Evolutionary conservation across 2,797 vertebrate species (phyloP).

Genomic region (Notamacropus eugenii): DNA sequence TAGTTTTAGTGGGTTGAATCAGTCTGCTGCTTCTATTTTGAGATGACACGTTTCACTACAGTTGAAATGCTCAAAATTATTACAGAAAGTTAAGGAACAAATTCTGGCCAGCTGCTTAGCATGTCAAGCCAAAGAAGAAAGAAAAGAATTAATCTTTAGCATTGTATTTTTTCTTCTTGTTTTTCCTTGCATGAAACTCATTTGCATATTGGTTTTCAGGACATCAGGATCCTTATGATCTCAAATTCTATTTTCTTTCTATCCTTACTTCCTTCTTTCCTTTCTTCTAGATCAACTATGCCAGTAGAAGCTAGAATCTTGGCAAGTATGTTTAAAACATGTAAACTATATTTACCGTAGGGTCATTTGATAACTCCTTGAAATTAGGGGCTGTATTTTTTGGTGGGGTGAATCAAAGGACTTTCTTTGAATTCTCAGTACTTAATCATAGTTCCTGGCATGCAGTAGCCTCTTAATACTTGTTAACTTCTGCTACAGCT

Average conservation of each 20-base stretch:
- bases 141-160: slow-evolving; percentile 15
- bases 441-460: too few relatives aligned
- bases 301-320: too few relatives aligned
- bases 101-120: slow-evolving; percentile 35
- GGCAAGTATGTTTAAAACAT: too few relatives aligned
- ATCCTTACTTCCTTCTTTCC: not conserved
- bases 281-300: too few relatives aligned
- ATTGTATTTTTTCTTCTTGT: not conserved
- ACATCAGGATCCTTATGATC: not conserved
- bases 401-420: too few relatives aligned
- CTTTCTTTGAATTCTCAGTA: too few relatives aligned
- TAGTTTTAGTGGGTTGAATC: slow-evolving; percentile 5
- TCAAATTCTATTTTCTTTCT: not conserved
- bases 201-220: not conserved
- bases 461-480: not conserved
- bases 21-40: slow-evolving; percentile 47
- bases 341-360: too few relatives aligned
- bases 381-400: too few relatives aligned
- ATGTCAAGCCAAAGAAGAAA: slow-evolving; percentile 21
- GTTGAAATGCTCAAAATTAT: slow-evolving; percentile 21
- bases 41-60: slow-evolving; percentile 13
- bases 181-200: not conserved
- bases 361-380: too few relatives aligned
- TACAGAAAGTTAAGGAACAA: slow-evolving; percentile 29
- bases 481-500: too few relatives aligned